Evolutionary conservation across 2,888 invertebrate species (phyloP).

Genomic region (Listrodromus nycthemerus): DNA sequence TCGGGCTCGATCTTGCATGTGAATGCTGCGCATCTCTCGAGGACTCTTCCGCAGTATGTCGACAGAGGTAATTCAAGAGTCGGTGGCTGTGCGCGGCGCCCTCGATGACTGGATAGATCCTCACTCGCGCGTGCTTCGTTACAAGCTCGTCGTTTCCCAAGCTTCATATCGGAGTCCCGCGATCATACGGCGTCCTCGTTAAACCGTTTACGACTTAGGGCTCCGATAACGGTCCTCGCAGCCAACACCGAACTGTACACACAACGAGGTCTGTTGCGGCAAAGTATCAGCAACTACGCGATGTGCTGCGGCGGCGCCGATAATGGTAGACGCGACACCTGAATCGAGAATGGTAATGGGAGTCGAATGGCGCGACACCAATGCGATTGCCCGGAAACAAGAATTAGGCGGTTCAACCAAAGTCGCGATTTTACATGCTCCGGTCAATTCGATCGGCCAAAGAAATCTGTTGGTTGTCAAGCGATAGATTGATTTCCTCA

Average conservation of each 20-base stretch:
- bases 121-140: slow-evolving; percentile 65
- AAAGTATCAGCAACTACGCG: slow-evolving; percentile 40
- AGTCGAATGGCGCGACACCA: slow-evolving; percentile 57
- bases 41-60: slow-evolving; percentile 9
- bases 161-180: slow-evolving; percentile 63
- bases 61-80: slow-evolving; percentile 41
- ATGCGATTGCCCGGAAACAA: background rate
- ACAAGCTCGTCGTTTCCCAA: slow-evolving; percentile 63
- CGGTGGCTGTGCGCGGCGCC: slow-evolving; percentile 46
- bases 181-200: slow-evolving; percentile 73
- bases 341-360: slow-evolving; percentile 68
- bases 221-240: slow-evolving; percentile 67
- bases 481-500: background rate
- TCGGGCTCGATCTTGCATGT: slow-evolving; percentile 2
- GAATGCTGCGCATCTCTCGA: slow-evolving; percentile 1
- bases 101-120: slow-evolving; percentile 65
- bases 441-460: background rate
- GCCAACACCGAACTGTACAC: slow-evolving; percentile 38
- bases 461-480: too few species aligned
- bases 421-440: background rate
- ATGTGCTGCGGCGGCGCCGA: slow-evolving; percentile 42
- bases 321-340: slow-evolving; percentile 47
- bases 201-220: slow-evolving; percentile 69
- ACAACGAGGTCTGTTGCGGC: slow-evolving; percentile 35
- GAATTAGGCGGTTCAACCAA: slow-evolving; percentile 2